Percentiles rank a stretch among this genome's conserved stretches.
Evolutionary conservation across 2,113 vertebrate genomes (phyloP).

Genomic region (Misgurnus anguillicaudatus): DNA sequence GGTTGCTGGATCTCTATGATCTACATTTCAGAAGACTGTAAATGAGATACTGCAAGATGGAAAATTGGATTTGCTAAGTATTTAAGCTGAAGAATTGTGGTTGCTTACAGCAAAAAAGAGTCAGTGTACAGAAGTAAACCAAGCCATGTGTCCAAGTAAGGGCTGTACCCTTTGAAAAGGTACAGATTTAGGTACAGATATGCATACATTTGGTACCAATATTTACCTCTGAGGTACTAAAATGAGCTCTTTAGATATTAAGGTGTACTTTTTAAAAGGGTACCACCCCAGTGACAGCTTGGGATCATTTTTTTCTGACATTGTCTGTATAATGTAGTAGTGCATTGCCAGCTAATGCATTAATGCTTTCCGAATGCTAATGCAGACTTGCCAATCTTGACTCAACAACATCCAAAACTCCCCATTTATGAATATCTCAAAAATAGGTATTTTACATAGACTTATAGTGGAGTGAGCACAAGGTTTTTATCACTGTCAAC

Average conservation of each 20-base stretch:
- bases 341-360: too few relatives aligned
- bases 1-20: slow-evolving; percentile 31
- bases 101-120: background rate
- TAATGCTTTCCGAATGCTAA: slow-evolving; percentile 22
- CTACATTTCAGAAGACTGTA: slow-evolving; percentile 42
- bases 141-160: background rate
- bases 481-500: slow-evolving; percentile 20
- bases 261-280: too few relatives aligned
- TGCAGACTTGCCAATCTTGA: slow-evolving; percentile 27
- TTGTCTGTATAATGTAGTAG: background rate
- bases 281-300: too few relatives aligned
- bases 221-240: too few relatives aligned
- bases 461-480: background rate
- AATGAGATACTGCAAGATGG: slow-evolving; percentile 8
- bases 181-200: too few relatives aligned
- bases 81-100: background rate
- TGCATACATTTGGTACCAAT: too few relatives aligned
- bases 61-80: background rate
- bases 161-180: too few relatives aligned
- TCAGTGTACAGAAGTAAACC: background rate
- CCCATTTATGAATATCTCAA: slow-evolving; percentile 26
- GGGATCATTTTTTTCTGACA: too few relatives aligned
- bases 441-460: slow-evolving; percentile 17
- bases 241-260: too few relatives aligned
- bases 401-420: slow-evolving; percentile 31